A percentile compares a stretch with the other conserved stretches of the same genome.
Evolutionary conservation across 2,888 invertebrate species (phyloP).

Genomic region (Psococerastis gibbosa): DNA sequence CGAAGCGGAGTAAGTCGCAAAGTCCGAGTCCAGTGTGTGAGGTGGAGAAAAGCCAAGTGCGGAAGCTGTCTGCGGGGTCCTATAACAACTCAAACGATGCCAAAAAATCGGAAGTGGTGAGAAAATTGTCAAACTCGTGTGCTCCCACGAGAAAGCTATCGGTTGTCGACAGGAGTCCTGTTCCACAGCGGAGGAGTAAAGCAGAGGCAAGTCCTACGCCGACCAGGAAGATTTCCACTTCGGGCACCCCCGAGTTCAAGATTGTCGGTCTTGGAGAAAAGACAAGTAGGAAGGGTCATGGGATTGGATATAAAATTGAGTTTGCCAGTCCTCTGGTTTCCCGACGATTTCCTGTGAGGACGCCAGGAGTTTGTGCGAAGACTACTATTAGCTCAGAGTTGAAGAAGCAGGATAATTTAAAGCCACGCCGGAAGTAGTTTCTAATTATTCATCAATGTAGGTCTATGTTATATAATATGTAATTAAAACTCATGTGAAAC

Average conservation of each 20-base stretch:
- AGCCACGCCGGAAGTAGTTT: neutral
- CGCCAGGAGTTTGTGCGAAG: neutral
- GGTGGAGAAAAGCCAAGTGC: neutral
- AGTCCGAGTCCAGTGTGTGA: neutral
- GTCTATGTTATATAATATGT: too few species aligned
- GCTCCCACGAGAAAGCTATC: neutral
- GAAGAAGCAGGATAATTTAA: neutral
- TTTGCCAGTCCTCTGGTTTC: conserved; percentile 1
- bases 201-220: neutral
- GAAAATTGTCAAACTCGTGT: neutral
- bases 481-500: too few species aligned
- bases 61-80: conserved; percentile 5
- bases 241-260: neutral
- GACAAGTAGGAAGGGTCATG: neutral
- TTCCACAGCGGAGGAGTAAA: neutral
- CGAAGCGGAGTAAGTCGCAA: neutral
- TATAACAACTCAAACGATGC: neutral
- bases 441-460: too few species aligned
- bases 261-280: neutral
- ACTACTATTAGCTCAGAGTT: conserved; percentile 1
- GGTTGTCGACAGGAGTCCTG: neutral
- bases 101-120: neutral
- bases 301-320: conserved; percentile 6
- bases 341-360: neutral
- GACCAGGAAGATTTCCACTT: neutral